A percentile compares a stretch with the other conserved stretches of the same genome.
Evolutionary conservation across 1,140 invertebrate genomes (phyloP).

Genomic region (Mercenaria mercenaria): DNA sequence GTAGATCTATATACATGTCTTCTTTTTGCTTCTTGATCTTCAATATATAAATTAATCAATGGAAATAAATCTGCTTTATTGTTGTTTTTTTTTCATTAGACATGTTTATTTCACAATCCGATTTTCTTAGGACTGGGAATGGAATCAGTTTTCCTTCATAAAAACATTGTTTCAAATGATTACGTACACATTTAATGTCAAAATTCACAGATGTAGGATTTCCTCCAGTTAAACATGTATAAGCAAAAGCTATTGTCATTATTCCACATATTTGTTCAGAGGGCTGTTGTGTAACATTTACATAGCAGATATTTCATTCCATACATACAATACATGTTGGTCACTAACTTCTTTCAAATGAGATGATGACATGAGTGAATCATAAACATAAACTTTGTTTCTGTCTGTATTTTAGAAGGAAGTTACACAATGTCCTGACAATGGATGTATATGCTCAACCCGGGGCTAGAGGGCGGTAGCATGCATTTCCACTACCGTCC

Average conservation of each 20-base stretch:
- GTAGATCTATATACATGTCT: too few relatives aligned
- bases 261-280: neutral
- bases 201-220: neutral
- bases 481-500: too few relatives aligned
- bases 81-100: neutral
- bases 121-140: too few relatives aligned
- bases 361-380: neutral
- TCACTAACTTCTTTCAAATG: neutral
- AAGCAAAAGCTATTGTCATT: conserved; percentile 15
- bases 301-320: neutral
- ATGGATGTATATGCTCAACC: conserved; percentile 28
- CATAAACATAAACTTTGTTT: neutral
- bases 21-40: neutral
- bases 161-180: neutral
- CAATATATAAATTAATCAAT: neutral
- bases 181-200: neutral
- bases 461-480: too few relatives aligned
- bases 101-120: too few relatives aligned
- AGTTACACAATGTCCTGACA: conserved; percentile 17
- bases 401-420: neutral
- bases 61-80: neutral
- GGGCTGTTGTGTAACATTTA: neutral
- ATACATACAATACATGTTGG: neutral
- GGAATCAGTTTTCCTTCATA: neutral
- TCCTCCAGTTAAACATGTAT: conserved; percentile 2